Base-by-base conservation (phyloP, 2,113 vertebrate genomes). In the Aphyosemion australe region DNA sequence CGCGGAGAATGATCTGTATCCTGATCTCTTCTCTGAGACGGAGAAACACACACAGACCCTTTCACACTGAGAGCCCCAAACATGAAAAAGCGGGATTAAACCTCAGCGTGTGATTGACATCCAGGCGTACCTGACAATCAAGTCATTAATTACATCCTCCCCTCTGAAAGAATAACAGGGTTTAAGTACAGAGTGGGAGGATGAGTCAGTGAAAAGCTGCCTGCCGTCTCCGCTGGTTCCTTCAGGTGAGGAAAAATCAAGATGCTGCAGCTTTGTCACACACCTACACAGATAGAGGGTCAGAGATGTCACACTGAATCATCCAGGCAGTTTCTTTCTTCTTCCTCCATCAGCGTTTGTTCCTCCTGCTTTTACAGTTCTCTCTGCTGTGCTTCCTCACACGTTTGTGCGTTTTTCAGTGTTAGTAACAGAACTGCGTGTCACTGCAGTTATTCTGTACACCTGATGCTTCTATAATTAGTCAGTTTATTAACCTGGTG, bases 21-120 rank as follows among this genome's bases (percentile, higher is more conserved):
- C 75, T 49, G n/a, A 70, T 57, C 64, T 60, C 47, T 42, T 52
- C 65, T 55, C 54, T 39, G 73, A 67, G 61, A 53, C 56, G 41
- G 50, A 55, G 81, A 64, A 86, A 68, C 55, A 71, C 67, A 59
- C 53, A 76, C 82, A 80, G 60, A 75, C 65, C 67, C 62, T 10
- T 50, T 72, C 71, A 50, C 69, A 60, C 45, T 8, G 34, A 71
- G 64, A 80, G 45, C 61, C 62, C 18, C 54, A 19, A 68, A 69
- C 72, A 74, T 31, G 42, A 69, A 41, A 39, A 9, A 37, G 9
- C 1, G 72, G 76, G 61, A 76, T 65, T 65, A 68, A 65, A 76
- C 5, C 66, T 45, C 74, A 54, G 50, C 19, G 1, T 61, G 70
- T 50, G 37, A 77, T 43, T 72, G 70, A 59, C 61, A 14, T 43